Base-by-base conservation (phyloP, 2,888 invertebrate genomes). In the Drosophila emarginata region DNA sequence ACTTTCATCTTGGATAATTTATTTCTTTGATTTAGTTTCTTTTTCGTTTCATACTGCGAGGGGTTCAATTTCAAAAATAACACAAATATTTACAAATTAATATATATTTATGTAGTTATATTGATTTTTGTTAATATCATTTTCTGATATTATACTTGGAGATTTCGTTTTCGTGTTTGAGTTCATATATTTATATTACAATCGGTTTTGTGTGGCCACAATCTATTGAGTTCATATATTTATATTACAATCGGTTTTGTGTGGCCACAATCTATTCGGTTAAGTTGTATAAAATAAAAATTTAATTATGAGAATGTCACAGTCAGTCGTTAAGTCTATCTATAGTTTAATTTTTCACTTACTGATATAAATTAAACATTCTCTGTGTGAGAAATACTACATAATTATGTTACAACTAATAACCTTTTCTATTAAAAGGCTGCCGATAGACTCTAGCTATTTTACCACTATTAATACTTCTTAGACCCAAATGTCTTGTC, bases 401-500 rank as follows among this genome's bases (percentile, higher is more conserved):
- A 32, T 11, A 32, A 7, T 32, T 32, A 32, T 32, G 11, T 32
- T 9, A 32, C 32, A 32, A 32, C 2, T 32, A 32, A 11, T 9
- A 32, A 32, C 32, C 32, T 21, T 21, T 45, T 14, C 18, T 45
- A 21, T 12, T 18, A 18, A 7, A 15, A 45, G 15, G 18, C 56
- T 52, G 39, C 18, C 32, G n/a, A 9, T 53, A 26, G 15, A 28
- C 14, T 1, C 28, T 18, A n/a, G 14, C 11, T 12, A n/a, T 21
- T 9, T 5, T 45, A 4, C 26, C 26, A n/a, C 4, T 23, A 14
- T 28, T 12, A 5, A 11, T n/a, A 18, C 1, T 26, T 36, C 26
- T 11, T 9, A 86, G 60, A 12, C 84, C 87, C 59, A 82, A 45
- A 26, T 79, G 23, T 0, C 77, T 21, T 0, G 79, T 76, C 32